Evolutionary conservation across 2,113 vertebrate species (phyloP), one percentile per base, ranked within the genome.

Genomic region (Hippocampus mohnikei): DNA sequence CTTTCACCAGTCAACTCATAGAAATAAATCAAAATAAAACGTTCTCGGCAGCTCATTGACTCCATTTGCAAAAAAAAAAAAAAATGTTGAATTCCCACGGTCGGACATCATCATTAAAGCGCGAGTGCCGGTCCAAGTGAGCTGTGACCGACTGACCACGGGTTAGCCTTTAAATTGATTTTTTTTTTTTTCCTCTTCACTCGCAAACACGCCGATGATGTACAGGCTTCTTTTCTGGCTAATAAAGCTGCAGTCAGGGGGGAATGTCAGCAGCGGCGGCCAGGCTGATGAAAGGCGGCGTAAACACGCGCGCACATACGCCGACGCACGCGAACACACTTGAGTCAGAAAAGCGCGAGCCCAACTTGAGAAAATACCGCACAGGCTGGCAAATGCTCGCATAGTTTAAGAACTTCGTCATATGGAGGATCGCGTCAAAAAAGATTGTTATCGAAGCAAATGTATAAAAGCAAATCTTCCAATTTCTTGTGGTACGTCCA

Each of bases 31-130:
- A 29, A 25, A 15, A 59, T 13, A 69, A 56, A 61, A 78, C 83
- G 33, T 84, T 84, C 70, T 86, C 83, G 71, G 50, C 88, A 85
- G 86, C 81, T 88, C 87, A 86, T 83, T 81, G 84, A 86, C 77
- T 90, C 75, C 77, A 78, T 83, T 78, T 73, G 70, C 72, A 74
- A 70, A 25, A 27, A 23, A 56, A 23, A 56, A 56, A 12, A 46
- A 53, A 23, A 53, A 53, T 10, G 66, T 58, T 25, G 52, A 74
- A 67, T 75, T 82, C 73, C 78, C 53, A 50, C 69, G 78, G 83
- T 84, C 78, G 86, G 79, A 85, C 74, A 76, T 63, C 69, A 79
- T 85, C 69, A 82, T 81, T 66, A 29, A 59, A 46, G n/a, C 62
- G n/a, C 16, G 11, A 44, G 62, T n/a, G 62, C 2, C 21, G 33